phyloP scores from a whole-genome alignment of 1,140 invertebrate species.

The Homalodisca vitripennis region DNA sequence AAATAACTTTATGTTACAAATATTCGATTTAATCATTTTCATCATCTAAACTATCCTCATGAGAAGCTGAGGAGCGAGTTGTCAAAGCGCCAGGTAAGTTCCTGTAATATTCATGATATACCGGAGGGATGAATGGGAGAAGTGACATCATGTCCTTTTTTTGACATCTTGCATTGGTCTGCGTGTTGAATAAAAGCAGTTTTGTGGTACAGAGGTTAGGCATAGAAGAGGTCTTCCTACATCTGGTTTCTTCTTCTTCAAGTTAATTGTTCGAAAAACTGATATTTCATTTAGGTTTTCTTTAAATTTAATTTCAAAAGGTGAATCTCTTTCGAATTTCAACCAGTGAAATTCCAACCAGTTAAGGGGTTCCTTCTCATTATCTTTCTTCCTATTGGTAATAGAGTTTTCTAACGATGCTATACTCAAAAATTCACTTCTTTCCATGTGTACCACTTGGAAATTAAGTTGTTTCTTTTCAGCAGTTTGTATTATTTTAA shows the following conservation, averaged over 20 bases:
- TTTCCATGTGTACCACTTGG: too few relatives aligned
- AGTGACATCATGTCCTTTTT: conserved; percentile 33
- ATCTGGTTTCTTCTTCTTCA: conserved; percentile 27
- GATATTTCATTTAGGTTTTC: conserved; percentile 31
- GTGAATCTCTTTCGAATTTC: conserved; percentile 24
- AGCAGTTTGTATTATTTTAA: too few relatives aligned
- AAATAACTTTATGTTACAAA: too few relatives aligned
- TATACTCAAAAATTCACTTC: too few relatives aligned
- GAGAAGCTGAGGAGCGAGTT: background rate
- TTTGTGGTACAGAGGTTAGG: background rate
- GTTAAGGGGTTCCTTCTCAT: conserved; percentile 14
- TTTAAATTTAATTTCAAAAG: conserved; percentile 32
- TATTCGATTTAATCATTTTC: too few relatives aligned
- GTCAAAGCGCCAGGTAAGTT: conserved; percentile 17
- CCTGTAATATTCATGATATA: conserved; percentile 36
- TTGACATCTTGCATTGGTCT: conserved; percentile 33
- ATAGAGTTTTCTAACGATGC: too few relatives aligned
- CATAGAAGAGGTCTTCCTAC: conserved; percentile 31
- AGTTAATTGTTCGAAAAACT: conserved; percentile 12
- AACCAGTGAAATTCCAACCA: conserved; percentile 35
- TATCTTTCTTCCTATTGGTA: conserved; percentile 13
- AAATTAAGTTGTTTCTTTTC: too few relatives aligned
- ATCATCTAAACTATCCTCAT: background rate
- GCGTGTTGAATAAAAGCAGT: conserved; percentile 27
- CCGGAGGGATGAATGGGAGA: conserved; percentile 35